phyloP scores from a whole-genome alignment of 2,797 vertebrate species.

The Xiphorhynchus erythropygius region DNA sequence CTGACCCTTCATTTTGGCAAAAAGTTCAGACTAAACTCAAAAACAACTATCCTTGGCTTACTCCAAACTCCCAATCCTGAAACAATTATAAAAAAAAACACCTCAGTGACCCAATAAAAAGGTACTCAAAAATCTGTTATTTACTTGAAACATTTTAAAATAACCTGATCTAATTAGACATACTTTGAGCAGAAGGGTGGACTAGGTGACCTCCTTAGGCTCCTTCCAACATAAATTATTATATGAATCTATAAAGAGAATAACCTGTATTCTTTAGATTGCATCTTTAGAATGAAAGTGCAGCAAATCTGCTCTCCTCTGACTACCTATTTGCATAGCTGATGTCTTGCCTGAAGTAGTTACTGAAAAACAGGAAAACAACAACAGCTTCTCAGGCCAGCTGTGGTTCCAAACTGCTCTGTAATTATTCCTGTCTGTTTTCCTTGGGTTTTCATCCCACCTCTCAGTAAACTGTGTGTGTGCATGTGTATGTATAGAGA shows the following conservation, averaged over 20 bases:
- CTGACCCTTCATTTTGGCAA: background rate
- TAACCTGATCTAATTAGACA: background rate
- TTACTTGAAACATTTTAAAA: constrained; percentile 10
- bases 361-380: background rate
- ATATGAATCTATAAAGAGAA: background rate
- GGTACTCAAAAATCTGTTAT: background rate
- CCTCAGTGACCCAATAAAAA: background rate
- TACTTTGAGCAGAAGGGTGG: background rate
- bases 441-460: background rate
- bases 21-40: background rate
- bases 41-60: background rate
- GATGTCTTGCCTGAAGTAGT: background rate
- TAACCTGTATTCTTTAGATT: background rate
- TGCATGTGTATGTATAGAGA: background rate
- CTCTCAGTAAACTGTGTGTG: background rate
- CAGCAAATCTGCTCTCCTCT: background rate
- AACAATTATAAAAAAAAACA: background rate
- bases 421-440: background rate
- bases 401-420: background rate
- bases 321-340: background rate
- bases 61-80: background rate
- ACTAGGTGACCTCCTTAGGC: background rate
- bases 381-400: background rate
- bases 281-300: background rate
- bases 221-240: background rate